phyloP scores from a whole-genome alignment of 1,140 invertebrate species.

The Zaprionus davidi region DNA sequence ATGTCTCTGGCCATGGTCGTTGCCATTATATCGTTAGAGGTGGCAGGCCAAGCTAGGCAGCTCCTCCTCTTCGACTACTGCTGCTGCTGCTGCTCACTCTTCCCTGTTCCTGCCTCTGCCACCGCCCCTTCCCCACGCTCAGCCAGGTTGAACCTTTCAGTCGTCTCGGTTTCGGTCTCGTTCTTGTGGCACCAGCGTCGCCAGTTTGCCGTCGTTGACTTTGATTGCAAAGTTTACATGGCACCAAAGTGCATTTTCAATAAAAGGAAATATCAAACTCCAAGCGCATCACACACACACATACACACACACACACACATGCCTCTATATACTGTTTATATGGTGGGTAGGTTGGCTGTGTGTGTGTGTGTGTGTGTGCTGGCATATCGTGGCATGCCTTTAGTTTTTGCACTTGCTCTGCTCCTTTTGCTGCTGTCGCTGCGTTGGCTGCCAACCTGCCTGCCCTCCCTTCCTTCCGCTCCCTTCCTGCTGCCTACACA shows the following conservation, averaged over 20 bases:
- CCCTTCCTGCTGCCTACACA: constrained; percentile 6
- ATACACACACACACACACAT: constrained; percentile 13
- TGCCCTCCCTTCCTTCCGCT: neutral
- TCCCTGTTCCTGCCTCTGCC: neutral
- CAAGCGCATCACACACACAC: constrained; percentile 47
- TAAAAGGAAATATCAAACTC: constrained; percentile 80
- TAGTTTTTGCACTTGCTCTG: constrained; percentile 72
- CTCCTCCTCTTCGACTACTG: neutral
- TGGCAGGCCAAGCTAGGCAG: constrained; percentile 44
- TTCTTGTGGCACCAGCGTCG: constrained; percentile 49
- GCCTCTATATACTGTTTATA: constrained; percentile 30
- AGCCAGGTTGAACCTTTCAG: constrained; percentile 42
- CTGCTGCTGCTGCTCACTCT: neutral
- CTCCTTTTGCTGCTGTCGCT: constrained; percentile 26
- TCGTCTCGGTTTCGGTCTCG: constrained; percentile 44
- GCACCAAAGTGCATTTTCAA: constrained; percentile 82
- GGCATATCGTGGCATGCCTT: constrained; percentile 70
- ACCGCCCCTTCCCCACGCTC: neutral
- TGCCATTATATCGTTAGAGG: constrained; percentile 80
- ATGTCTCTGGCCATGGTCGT: constrained; percentile 74
- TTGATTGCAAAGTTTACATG: constrained; percentile 81
- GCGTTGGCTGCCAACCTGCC: constrained; percentile 12
- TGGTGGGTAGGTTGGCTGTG: constrained; percentile 9
- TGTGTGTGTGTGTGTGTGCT: constrained; percentile 18
- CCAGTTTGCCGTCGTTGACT: constrained; percentile 63